Percentiles rank a stretch among this genome's conserved stretches.
Conservation (phyloP, 2,797 vertebrate genomes). For the Erpetoichthys calabaricus region DNA sequence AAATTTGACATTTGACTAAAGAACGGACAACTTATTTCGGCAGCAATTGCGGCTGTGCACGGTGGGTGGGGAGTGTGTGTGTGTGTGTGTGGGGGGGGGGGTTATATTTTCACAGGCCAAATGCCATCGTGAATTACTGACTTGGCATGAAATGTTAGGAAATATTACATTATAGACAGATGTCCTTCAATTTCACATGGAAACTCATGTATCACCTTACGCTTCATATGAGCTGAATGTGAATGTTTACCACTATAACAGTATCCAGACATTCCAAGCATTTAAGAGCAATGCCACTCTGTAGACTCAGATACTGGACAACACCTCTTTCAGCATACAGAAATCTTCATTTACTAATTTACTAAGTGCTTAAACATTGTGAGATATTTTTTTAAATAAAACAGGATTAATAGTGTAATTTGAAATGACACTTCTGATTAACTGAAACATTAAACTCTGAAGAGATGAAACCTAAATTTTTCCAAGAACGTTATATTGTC, state of each 20-base stretch:
- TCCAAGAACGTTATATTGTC: no score
- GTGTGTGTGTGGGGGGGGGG: constrained; percentile 19
- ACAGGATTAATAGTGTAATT: no score
- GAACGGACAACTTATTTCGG: constrained; percentile 22
- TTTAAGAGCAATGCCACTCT: no score
- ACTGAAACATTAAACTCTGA: no score
- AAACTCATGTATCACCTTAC: constrained; percentile 42
- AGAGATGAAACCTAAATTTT: no score
- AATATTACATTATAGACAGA: constrained; percentile 65
- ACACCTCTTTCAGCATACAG: no score
- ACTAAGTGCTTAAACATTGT: no score
- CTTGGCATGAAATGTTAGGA: constrained; percentile 52
- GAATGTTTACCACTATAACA: constrained; percentile 19
- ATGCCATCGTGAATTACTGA: constrained; percentile 51
- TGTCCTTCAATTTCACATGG: constrained; percentile 46
- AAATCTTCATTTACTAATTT: no score
- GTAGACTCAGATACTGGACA: no score
- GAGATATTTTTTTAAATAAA: no score
- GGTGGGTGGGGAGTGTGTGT: constrained; percentile 34
- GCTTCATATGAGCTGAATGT: constrained; percentile 22
- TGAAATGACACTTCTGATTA: no score
- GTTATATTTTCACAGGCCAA: constrained; percentile 50
- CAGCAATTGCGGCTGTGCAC: constrained; percentile 25
- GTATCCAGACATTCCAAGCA: constrained; percentile 13
- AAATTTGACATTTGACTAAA: constrained; percentile 13